phyloP scores from a whole-genome alignment of 1,140 invertebrate species.

The Drosophila guanche region DNA sequence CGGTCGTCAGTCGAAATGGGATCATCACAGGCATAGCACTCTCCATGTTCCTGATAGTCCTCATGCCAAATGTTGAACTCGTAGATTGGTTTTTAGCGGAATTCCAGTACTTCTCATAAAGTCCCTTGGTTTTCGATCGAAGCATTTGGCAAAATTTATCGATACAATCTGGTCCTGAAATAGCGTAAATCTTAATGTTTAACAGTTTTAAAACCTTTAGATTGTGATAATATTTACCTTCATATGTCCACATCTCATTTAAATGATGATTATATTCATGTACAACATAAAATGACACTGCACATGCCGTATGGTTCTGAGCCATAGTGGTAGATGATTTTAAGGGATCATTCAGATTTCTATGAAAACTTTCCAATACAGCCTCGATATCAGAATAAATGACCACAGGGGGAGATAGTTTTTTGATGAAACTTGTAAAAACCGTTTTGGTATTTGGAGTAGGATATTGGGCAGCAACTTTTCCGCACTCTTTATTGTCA shows the following conservation, averaged over 20 bases:
- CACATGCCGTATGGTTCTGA: constrained; percentile 1
- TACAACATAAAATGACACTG: constrained; percentile 9
- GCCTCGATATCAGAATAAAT: constrained; percentile 16
- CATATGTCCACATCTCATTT: constrained; percentile 3
- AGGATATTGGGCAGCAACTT: not conserved
- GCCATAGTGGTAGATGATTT: not conserved
- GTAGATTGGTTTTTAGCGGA: not conserved
- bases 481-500: too few species aligned
- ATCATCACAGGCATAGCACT: not conserved
- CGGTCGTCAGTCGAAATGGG: too few species aligned
- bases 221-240: constrained; percentile 1
- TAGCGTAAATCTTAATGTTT: too few species aligned
- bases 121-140: not conserved
- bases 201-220: too few species aligned
- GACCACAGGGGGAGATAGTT: not conserved
- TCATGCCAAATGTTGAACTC: not conserved
- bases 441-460: not conserved
- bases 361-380: not conserved
- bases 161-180: not conserved
- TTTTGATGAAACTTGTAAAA: not conserved
- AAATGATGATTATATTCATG: not conserved
- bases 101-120: constrained; percentile 12
- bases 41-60: not conserved
- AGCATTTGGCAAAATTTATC: constrained; percentile 1
- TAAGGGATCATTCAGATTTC: not conserved